These are phyloP conservation scores for Potamarius usumacintae DNA, from an alignment of 2,113 vertebrate genomes.

Conservation along the genomic window DNA sequence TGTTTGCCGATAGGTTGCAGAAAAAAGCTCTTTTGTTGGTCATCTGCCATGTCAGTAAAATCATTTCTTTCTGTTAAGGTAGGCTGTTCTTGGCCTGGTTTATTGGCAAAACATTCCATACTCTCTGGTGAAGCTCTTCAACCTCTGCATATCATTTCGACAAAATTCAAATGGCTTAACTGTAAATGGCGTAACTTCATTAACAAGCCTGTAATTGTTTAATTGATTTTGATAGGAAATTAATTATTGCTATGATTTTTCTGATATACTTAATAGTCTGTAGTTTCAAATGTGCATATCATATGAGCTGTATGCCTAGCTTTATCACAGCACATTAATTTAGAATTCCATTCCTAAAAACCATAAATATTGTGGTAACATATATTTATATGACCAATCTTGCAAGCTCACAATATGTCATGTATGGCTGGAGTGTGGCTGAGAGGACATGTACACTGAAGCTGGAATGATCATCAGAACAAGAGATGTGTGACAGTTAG, in stretches of 20 bases:
- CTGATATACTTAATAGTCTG: not conserved
- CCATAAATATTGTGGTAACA: not conserved
- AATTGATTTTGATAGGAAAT: not conserved
- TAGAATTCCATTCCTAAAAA: not conserved
- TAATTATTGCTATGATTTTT: not conserved
- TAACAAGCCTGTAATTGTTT: not conserved
- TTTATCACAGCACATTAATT: not conserved
- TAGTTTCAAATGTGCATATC: not conserved
- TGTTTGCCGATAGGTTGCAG: not conserved
- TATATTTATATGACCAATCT: not conserved
- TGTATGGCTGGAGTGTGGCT: not conserved
- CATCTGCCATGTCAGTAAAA: not conserved
- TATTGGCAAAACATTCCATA: not conserved
- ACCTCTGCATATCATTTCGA: not conserved
- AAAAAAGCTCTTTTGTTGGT: not conserved
- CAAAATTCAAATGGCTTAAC: not conserved
- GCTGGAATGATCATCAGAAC: conserved; percentile 30
- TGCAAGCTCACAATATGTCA: not conserved
- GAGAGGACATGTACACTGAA: conserved; percentile 4
- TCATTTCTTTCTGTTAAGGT: not conserved
- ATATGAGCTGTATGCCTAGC: not conserved
- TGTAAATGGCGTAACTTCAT: not conserved
- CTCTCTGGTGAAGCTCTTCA: not conserved
- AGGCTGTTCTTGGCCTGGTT: not conserved
- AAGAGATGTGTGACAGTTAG: conserved; percentile 46